Conservation (phyloP, 2,888 invertebrate species). For the Timandra comae region DNA sequence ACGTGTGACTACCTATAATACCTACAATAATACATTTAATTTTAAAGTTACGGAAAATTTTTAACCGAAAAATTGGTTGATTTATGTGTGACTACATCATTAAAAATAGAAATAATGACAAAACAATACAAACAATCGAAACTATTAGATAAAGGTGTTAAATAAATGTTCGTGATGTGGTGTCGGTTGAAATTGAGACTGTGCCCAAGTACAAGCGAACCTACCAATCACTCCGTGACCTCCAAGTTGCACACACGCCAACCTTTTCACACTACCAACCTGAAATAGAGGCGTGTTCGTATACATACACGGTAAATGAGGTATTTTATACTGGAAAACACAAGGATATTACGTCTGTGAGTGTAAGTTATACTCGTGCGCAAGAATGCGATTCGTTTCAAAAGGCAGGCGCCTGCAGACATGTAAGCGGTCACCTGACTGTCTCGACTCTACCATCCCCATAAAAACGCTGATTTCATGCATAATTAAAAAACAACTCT, state of each 20-base stretch:
- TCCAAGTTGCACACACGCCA: conserved; percentile 44
- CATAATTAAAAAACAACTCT: conserved; percentile 27
- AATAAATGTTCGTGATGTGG: conserved; percentile 36
- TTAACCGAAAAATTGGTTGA: no score
- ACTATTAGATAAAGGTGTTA: conserved; percentile 33
- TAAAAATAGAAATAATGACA: conserved; percentile 37
- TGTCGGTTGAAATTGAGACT: conserved; percentile 25
- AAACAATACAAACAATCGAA: conserved; percentile 27
- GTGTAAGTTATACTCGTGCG: conserved; percentile 19
- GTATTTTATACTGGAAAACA: conserved; percentile 38
- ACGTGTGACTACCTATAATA: no score
- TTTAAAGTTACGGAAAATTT: conserved; percentile 11
- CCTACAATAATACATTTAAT: no score
- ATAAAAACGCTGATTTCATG: no score
- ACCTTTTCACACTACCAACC: not conserved
- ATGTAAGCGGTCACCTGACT: conserved; percentile 63
- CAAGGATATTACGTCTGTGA: conserved; percentile 32
- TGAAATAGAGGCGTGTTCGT: conserved; percentile 54
- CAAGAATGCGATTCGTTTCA: conserved; percentile 62
- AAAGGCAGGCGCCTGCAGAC: conserved; percentile 44
- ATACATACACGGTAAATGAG: conserved; percentile 43
- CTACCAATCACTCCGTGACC: conserved; percentile 54
- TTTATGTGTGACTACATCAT: conserved; percentile 29
- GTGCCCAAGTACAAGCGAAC: conserved; percentile 19
- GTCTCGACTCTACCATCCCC: conserved; percentile 22